Evolutionary conservation across 2,797 vertebrate genomes (phyloP).

Genomic region (Coregonus sp.): DNA sequence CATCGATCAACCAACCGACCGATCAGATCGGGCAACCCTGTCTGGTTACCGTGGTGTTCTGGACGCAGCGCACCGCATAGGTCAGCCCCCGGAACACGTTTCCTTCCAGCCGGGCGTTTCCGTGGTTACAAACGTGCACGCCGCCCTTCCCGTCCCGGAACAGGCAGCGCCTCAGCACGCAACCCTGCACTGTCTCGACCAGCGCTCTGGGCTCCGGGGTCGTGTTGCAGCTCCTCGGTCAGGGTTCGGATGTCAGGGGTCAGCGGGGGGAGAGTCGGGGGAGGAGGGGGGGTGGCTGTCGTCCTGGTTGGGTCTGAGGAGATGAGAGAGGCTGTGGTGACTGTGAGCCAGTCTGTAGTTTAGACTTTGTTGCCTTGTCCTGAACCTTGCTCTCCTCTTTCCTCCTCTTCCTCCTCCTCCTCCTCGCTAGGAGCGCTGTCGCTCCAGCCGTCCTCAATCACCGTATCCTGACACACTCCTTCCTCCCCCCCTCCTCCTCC

Average conservation of each 20-base stretch:
- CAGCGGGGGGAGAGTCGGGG: slow-evolving; percentile 30
- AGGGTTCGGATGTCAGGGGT: slow-evolving; percentile 76
- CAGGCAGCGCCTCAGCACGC: slow-evolving; percentile 83
- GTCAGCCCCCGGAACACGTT: slow-evolving; percentile 84
- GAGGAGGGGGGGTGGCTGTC: slow-evolving; percentile 51
- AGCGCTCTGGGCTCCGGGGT: slow-evolving; percentile 83
- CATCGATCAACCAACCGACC: no score
- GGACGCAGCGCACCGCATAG: slow-evolving; percentile 84
- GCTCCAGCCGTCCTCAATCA: slow-evolving; percentile 74
- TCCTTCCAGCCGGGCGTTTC: slow-evolving; percentile 84
- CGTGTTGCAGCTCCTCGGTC: slow-evolving; percentile 85
- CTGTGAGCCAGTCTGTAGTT: slow-evolving; percentile 74
- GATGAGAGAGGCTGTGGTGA: slow-evolving; percentile 79
- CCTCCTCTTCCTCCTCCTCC: slow-evolving; percentile 73
- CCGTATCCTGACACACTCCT: slow-evolving; percentile 69
- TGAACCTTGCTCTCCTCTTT: slow-evolving; percentile 62
- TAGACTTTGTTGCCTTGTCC: neutral
- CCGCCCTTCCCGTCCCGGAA: slow-evolving; percentile 87
- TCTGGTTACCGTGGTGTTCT: slow-evolving; percentile 82
- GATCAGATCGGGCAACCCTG: neutral
- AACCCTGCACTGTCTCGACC: slow-evolving; percentile 79
- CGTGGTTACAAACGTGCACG: slow-evolving; percentile 82
- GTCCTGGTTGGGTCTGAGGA: slow-evolving; percentile 70
- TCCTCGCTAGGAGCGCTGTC: slow-evolving; percentile 80
- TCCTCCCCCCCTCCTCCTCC: slow-evolving; percentile 47